phyloP scores from a whole-genome alignment of 2,113 vertebrate genomes.

The Periophthalmus modestus region DNA sequence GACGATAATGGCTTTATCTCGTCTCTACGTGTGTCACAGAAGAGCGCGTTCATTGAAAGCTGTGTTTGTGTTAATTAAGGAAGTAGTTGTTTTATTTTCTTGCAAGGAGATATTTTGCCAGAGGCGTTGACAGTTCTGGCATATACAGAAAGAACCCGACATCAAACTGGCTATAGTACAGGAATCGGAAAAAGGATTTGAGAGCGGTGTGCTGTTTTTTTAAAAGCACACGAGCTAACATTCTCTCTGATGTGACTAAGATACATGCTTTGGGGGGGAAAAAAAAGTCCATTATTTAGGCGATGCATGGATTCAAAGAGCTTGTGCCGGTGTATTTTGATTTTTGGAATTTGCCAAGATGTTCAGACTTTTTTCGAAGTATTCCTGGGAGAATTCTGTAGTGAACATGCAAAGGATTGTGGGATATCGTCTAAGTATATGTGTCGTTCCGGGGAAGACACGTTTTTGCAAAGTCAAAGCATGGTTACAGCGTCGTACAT shows the following conservation, averaged over 20 bases:
- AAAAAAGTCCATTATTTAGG: slow-evolving; percentile 42
- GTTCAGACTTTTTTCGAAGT: background rate
- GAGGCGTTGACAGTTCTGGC: slow-evolving; percentile 36
- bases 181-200: slow-evolving; percentile 10
- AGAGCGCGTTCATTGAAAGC: slow-evolving; percentile 24
- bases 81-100: slow-evolving; percentile 33
- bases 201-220: background rate
- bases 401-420: background rate
- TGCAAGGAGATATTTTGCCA: slow-evolving; percentile 20
- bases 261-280: slow-evolving; percentile 36
- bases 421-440: background rate
- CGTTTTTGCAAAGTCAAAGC: background rate
- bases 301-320: slow-evolving; percentile 26
- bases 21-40: slow-evolving; percentile 29
- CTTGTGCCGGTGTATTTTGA: background rate
- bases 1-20: slow-evolving; percentile 13
- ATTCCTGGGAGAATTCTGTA: background rate
- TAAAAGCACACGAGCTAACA: slow-evolving; percentile 15
- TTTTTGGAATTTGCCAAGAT: slow-evolving; percentile 3
- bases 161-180: slow-evolving; percentile 26
- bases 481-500: no score
- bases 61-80: slow-evolving; percentile 35
- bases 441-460: background rate
- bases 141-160: slow-evolving; percentile 9
- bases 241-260: slow-evolving; percentile 46